phyloP scores from a whole-genome alignment of 2,888 invertebrate species.

The Sabatieria punctata region DNA sequence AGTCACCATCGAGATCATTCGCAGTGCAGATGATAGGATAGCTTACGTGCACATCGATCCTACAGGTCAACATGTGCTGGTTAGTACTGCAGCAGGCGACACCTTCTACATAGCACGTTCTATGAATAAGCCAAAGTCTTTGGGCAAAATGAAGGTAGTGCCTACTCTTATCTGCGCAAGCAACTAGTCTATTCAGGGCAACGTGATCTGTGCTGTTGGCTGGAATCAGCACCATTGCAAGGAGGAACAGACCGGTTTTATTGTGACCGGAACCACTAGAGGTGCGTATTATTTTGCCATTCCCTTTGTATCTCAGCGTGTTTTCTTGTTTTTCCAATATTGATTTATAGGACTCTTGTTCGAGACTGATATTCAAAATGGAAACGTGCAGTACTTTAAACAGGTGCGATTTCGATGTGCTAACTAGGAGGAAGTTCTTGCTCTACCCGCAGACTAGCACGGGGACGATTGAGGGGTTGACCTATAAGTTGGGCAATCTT shows the following conservation, averaged over 20 bases:
- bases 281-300: constrained; percentile 11
- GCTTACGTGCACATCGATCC: constrained; percentile 20
- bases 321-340: too few relatives aligned
- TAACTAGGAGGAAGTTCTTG: too few relatives aligned
- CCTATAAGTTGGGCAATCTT: too few relatives aligned
- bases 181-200: constrained; percentile 12
- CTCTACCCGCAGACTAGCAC: too few relatives aligned
- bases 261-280: constrained; percentile 22
- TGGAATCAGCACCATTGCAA: constrained; percentile 21
- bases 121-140: constrained; percentile 11
- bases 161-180: too few relatives aligned
- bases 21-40: constrained; percentile 14
- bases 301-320: not conserved
- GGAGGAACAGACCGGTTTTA: constrained; percentile 20
- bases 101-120: constrained; percentile 23
- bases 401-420: not conserved
- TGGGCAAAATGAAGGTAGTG: constrained; percentile 16
- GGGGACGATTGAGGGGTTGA: too few relatives aligned
- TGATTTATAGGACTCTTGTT: not conserved
- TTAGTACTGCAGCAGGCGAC: constrained; percentile 19
- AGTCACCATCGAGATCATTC: constrained; percentile 17
- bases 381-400: not conserved
- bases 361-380: constrained; percentile 3
- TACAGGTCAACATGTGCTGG: constrained; percentile 14
- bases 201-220: constrained; percentile 20